Evolutionary conservation across 2,888 invertebrate genomes (phyloP), one percentile per base, ranked within the genome.

Genomic region (Cephalotes varians): DNA sequence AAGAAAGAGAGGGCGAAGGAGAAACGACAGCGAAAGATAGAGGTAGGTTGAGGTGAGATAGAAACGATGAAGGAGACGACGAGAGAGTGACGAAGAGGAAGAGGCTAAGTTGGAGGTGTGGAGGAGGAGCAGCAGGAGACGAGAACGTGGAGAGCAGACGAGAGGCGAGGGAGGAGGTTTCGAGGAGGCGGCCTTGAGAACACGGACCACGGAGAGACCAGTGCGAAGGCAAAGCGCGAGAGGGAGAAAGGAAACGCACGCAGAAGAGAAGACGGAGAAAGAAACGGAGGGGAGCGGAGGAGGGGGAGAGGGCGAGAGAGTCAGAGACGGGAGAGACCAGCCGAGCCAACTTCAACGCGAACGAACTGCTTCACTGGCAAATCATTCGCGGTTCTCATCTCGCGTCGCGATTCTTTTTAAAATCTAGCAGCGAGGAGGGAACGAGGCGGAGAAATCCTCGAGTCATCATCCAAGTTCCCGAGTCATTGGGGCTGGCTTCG

Each of bases 111-210:
- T 60, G 81, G 84, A 82, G 83, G 84, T 79, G 83, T 87, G 87
- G 76, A 86, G 80, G 84, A 87, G 79, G 83, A 85, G 88, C 82
- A 80, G 87, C 56, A 51, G 73, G 64, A 54, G 69, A 82, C 51
- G 84, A 86, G 82, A 81, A 81, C 77, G 64, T 83, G 73, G 82
- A 60, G 85, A 77, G 84, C 69, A 86, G 71, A 74, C 72, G 82
- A 84, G 85, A 72, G 82, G 76, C 76, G 87, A 73, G 82, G 64
- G 85, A 82, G 86, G 91, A 89, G 90, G 91, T 90, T 92, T 91
- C 91, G 92, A 94, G 92, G 93, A 93, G 93, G 92, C 94, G 94
- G 94, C 94, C 94, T 94, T 94, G 94, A 94, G 94, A 94, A 93
- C 92, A 91, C 92, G 93, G 92, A 94, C 92, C 91, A 91, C 90